Evolutionary conservation across 2,113 vertebrate genomes (phyloP), one percentile per base, ranked within the genome.

Genomic region (Acanthisitta chloris): DNA sequence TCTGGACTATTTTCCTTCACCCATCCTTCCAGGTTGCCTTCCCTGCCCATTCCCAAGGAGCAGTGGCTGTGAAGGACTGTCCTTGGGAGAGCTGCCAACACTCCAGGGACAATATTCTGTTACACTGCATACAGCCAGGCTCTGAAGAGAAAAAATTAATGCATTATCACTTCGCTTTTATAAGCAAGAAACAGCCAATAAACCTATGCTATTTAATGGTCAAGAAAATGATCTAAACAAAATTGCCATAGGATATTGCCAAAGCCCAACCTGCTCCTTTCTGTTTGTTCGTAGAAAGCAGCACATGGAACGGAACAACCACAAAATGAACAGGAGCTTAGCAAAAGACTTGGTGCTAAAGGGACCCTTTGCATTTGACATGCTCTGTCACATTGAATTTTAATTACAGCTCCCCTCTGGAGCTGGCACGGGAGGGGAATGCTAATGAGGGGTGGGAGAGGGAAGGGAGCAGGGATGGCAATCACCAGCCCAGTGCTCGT

Each of bases 361-460:
- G 85, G 92, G 81, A 86, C 85, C 86, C 55, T 86, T 95, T 96
- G 93, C 94, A 86, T 96, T 92, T 97, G 93, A 95, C 91, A 67
- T 17, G 40, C 84, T 92, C 78, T 70, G 85, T 89, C 95, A 96
- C 70, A 59, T 40, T 96, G 95, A 95, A 98, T 97, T 97, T 97
- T 96, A 97, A 97, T 97, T 96, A 94, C 88, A 91, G 89, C 93
- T 91, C 92, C 94, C 84, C 95, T 73, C 92, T 72, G 82, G 94
- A 81, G 80, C 96, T 79, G 65, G 85, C 12, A 29, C 45, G 2
- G 81, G 94, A 94, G 84, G 64, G 81, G 97, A 97, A 95, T 97
- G 94, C 74, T 96, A 96, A 97, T 88, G 82, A 65, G 0, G 2
- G 17, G 64, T 10, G 16, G 95, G 91, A 97, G 82, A 78, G 45